phyloP scores from a whole-genome alignment of 2,113 vertebrate species.

The Odocoileus hemionus region DNA sequence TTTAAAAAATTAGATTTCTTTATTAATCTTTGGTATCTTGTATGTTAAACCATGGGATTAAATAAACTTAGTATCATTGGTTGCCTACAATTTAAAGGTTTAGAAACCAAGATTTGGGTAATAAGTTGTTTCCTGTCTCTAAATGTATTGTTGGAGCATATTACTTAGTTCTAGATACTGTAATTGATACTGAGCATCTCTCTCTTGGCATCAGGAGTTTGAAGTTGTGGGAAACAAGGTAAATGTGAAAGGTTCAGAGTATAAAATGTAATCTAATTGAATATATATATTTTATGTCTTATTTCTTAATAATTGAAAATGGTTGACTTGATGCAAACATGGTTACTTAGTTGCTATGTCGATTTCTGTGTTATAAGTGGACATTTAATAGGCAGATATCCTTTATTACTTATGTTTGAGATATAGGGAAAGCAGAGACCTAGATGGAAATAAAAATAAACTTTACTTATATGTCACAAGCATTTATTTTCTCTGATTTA shows the following conservation, averaged over 20 bases:
- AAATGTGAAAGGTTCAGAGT: not conserved
- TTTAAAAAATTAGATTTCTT: not conserved
- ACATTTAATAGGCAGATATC: not conserved
- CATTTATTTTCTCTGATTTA: not conserved
- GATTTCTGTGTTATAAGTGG: not conserved
- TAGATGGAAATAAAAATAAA: not conserved
- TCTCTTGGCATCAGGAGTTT: not conserved
- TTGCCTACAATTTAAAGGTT: not conserved
- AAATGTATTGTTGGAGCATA: not conserved
- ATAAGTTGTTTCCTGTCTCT: not conserved
- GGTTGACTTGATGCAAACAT: not conserved
- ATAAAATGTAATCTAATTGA: not conserved
- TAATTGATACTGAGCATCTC: not conserved
- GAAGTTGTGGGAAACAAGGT: not conserved
- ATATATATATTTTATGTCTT: not conserved
- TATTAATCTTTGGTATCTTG: not conserved
- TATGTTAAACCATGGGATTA: not conserved
- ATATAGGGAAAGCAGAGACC: not conserved
- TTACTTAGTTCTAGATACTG: not conserved
- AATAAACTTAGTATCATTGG: not conserved
- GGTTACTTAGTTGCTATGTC: not conserved
- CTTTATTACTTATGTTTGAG: not conserved
- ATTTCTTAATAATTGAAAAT: not conserved
- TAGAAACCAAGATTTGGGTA: not conserved
- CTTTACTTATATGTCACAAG: not conserved